A percentile compares a stretch with the other conserved stretches of the same genome.
Conservation (phyloP, 2,888 invertebrate species). For the Neria commutata region DNA sequence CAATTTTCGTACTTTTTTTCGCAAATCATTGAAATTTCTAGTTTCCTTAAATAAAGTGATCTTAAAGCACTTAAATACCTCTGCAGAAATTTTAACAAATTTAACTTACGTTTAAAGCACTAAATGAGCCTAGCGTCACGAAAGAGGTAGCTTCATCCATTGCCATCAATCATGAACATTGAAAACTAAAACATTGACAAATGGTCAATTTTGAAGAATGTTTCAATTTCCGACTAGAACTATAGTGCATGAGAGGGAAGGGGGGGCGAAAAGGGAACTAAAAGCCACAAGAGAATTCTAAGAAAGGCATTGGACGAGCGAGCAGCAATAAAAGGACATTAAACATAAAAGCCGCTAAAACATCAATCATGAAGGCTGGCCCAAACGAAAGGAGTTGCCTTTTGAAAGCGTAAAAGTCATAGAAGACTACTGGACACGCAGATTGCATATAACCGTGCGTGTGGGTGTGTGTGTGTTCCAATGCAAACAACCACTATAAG, state of each 20-base stretch:
- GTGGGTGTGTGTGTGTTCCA: too few species aligned
- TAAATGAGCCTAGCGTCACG: too few species aligned
- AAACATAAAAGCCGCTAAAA: not conserved
- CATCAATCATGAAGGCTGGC: constrained; percentile 7
- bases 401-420: not conserved
- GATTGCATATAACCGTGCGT: not conserved
- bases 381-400: not conserved
- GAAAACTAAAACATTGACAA: not conserved
- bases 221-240: not conserved
- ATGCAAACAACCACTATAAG: not conserved
- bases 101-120: too few species aligned
- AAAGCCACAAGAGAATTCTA: not conserved
- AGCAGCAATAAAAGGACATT: constrained; percentile 1
- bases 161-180: not conserved
- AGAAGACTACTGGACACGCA: not conserved
- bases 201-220: not conserved
- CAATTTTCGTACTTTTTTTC: too few species aligned
- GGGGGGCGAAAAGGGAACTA: not conserved
- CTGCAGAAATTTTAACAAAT: too few species aligned
- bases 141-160: too few species aligned
- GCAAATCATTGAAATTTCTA: too few species aligned
- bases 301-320: not conserved
- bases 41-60: too few species aligned
- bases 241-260: too few species aligned
- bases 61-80: too few species aligned